A percentile compares a stretch with the other conserved stretches of the same genome.
phyloP scores from a whole-genome alignment of 2,113 vertebrate species.

The Dipodomys spectabilis region DNA sequence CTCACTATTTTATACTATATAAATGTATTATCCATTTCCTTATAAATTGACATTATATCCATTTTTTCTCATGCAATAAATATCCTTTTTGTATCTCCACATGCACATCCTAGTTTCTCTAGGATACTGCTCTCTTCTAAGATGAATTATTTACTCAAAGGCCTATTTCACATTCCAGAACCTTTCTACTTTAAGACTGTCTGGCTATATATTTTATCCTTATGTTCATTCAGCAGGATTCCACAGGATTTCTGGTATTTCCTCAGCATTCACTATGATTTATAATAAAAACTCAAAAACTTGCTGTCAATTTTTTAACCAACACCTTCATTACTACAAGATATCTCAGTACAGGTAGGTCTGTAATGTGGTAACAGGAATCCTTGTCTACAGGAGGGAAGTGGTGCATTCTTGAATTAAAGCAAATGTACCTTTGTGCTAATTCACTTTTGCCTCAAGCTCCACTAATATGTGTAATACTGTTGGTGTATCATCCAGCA shows the following conservation, averaged over 20 bases:
- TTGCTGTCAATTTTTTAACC: background rate
- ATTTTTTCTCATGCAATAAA: background rate
- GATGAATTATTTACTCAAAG: background rate
- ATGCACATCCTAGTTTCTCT: background rate
- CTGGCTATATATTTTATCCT: too few species aligned
- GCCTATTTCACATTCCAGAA: background rate
- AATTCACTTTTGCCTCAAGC: background rate
- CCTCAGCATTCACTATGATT: background rate
- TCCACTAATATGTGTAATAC: conserved; percentile 33
- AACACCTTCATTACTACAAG: background rate
- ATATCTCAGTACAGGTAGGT: background rate
- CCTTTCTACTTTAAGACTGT: too few species aligned
- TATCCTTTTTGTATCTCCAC: background rate
- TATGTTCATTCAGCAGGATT: background rate
- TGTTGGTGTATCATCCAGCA: background rate
- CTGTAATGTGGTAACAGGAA: background rate
- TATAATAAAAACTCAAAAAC: background rate
- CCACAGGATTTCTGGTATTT: background rate
- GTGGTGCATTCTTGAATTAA: background rate
- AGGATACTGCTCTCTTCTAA: background rate
- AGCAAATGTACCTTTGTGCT: conserved; percentile 11
- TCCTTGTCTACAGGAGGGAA: background rate
- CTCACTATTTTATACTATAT: background rate
- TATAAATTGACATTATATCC: background rate
- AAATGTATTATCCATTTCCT: background rate